Conservation (phyloP, 2,888 invertebrate genomes). For the Pristionchus exspectatus region DNA sequence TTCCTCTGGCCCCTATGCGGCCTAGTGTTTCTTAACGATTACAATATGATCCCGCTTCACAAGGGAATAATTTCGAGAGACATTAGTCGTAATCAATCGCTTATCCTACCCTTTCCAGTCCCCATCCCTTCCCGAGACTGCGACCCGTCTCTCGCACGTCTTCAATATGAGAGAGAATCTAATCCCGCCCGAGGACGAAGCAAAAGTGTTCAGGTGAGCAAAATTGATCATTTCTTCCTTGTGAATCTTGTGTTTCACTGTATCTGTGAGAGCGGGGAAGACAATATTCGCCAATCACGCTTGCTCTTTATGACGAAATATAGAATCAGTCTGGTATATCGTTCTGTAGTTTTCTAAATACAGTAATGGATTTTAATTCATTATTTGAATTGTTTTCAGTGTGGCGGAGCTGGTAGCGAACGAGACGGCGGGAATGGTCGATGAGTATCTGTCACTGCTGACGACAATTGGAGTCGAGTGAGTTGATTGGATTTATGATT, state of each 20-base stretch:
- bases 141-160: conserved; percentile 68
- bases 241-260: no score
- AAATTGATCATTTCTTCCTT: no score
- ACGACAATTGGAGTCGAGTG: neutral
- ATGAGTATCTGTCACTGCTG: conserved; percentile 64
- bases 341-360: no score
- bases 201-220: conserved; percentile 66
- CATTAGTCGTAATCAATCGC: neutral
- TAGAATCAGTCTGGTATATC: no score
- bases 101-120: conserved; percentile 35
- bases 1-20: no score
- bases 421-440: conserved; percentile 66
- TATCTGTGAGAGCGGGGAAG: no score
- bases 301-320: no score
- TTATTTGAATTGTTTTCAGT: conserved; percentile 56
- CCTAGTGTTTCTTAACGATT: neutral
- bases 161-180: conserved; percentile 64
- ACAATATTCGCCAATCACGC: no score
- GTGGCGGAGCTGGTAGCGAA: conserved; percentile 69
- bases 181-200: conserved; percentile 66
- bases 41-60: neutral
- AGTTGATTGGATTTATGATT: neutral
- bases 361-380: no score
- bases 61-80: neutral
- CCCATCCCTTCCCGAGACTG: conserved; percentile 59